phyloP scores from a whole-genome alignment of 2,888 invertebrate species.

The Netelia fuscicornis region DNA sequence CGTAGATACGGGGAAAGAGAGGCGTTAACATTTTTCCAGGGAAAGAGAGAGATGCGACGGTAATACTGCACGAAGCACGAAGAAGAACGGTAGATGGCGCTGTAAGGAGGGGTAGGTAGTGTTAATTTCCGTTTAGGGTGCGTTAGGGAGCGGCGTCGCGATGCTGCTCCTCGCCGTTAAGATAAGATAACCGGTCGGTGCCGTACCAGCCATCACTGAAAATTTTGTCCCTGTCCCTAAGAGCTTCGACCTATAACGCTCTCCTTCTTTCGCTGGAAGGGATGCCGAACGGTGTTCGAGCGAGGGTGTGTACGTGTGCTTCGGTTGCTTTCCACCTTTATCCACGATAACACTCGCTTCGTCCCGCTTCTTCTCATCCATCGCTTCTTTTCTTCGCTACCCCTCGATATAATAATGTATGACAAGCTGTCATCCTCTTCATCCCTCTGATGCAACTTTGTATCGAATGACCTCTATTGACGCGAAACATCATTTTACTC shows the following conservation, averaged over 20 bases:
- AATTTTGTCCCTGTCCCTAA: slow-evolving; percentile 61
- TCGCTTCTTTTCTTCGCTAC: background rate
- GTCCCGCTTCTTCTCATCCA: background rate
- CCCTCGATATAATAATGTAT: background rate
- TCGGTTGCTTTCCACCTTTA: background rate
- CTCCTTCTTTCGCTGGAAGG: slow-evolving; percentile 37
- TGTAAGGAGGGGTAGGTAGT: slow-evolving; percentile 70
- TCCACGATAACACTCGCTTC: background rate
- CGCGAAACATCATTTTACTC: background rate
- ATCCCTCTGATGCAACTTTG: background rate
- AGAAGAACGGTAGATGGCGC: slow-evolving; percentile 46
- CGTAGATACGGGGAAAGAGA: slow-evolving; percentile 19
- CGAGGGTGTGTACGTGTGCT: background rate
- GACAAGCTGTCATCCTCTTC: background rate
- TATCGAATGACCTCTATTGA: background rate
- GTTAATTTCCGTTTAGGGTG: slow-evolving; percentile 84
- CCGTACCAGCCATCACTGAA: slow-evolving; percentile 36
- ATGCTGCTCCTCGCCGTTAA: slow-evolving; percentile 79
- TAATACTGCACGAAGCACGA: slow-evolving; percentile 13
- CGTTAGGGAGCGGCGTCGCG: slow-evolving; percentile 76
- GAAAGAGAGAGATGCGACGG: background rate
- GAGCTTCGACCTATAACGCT: slow-evolving; percentile 63
- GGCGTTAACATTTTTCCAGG: slow-evolving; percentile 35
- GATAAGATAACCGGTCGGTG: slow-evolving; percentile 82
- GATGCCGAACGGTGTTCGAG: background rate